Conservation (phyloP, 2,113 vertebrate species). For the Lycocorax pyrrhopterus region DNA sequence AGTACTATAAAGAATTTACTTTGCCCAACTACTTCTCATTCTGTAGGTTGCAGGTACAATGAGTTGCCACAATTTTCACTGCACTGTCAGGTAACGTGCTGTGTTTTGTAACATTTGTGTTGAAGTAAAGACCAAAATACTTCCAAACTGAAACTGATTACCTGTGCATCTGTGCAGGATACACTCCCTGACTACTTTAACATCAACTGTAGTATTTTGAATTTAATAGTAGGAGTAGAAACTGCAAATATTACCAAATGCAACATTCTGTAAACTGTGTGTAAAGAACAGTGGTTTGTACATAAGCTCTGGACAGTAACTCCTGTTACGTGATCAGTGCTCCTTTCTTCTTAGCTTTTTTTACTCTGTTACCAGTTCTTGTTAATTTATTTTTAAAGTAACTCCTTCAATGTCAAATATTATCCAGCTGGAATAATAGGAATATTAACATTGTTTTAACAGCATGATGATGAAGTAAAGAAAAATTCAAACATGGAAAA, state of each 20-base stretch:
- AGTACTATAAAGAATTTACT: background rate
- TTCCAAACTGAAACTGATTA: background rate
- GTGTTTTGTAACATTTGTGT: background rate
- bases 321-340: background rate
- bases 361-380: background rate
- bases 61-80: background rate
- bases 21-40: background rate
- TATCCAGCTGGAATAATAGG: background rate
- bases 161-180: background rate
- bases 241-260: background rate
- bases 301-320: background rate
- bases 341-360: background rate
- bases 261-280: background rate
- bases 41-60: background rate
- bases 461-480: background rate
- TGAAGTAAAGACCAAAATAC: background rate
- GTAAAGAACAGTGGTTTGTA: background rate
- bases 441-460: background rate
- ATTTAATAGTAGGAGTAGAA: background rate
- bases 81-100: background rate
- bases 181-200: background rate
- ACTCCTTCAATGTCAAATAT: background rate
- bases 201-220: background rate
- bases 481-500: background rate
- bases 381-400: background rate